phyloP scores from a whole-genome alignment of 1,140 invertebrate genomes.

The Littorina saxatilis region DNA sequence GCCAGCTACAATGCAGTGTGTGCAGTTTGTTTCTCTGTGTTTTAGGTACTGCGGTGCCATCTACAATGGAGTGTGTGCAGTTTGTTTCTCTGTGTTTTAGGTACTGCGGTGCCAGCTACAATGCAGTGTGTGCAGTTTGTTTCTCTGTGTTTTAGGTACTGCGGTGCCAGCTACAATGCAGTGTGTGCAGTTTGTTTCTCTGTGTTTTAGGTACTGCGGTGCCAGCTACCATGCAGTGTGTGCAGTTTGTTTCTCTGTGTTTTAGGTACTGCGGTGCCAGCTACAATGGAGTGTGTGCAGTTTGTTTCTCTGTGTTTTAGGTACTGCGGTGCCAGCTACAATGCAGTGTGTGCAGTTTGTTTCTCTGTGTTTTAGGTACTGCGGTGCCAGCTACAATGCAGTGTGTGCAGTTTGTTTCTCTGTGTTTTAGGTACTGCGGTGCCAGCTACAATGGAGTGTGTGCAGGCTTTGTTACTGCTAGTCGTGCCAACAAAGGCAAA shows the following conservation, averaged over 20 bases:
- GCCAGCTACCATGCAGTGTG: background rate
- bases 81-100: no score
- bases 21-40: no score
- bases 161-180: no score
- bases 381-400: background rate
- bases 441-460: conserved; percentile 60
- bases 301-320: conserved; percentile 47
- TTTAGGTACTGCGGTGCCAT: no score
- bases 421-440: conserved; percentile 9
- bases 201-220: background rate
- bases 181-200: no score
- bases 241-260: background rate
- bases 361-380: background rate
- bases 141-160: no score
- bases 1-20: no score
- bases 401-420: background rate
- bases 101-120: no score
- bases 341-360: background rate
- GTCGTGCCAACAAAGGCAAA: conserved; percentile 48
- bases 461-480: conserved; percentile 54
- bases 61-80: no score
- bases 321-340: no score
- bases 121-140: no score
- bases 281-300: conserved; percentile 62
- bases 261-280: conserved; percentile 10